Percentiles rank a stretch among this genome's conserved stretches.
Evolutionary conservation across 2,797 vertebrate species (phyloP).

Genomic region (Acanthornis magna): DNA sequence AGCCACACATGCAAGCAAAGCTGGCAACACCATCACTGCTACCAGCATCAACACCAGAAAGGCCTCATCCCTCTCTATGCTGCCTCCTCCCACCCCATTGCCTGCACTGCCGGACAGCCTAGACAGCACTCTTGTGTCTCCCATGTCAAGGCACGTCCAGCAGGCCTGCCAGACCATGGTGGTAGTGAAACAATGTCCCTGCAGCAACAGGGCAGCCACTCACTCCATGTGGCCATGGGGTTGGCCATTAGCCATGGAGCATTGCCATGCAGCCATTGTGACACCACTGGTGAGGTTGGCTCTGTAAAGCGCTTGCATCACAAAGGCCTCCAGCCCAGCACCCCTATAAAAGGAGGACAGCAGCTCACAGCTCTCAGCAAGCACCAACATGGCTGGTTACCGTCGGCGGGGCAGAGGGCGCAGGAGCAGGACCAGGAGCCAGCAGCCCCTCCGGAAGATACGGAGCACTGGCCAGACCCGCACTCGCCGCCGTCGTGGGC

Average conservation of each 20-base stretch:
- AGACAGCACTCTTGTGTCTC: background rate
- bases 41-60: background rate
- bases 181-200: background rate
- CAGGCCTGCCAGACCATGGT: background rate
- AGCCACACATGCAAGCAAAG: background rate
- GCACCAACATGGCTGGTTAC: background rate
- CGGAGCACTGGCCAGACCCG: background rate
- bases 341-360: background rate
- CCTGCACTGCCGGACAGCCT: background rate
- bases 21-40: background rate
- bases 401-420: background rate
- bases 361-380: accelerated
- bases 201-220: background rate
- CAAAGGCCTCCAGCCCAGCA: background rate
- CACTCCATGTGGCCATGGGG: background rate
- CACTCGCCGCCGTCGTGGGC: background rate
- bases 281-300: background rate
- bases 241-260: background rate
- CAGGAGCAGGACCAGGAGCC: background rate
- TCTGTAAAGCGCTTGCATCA: background rate
- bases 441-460: background rate
- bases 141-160: background rate
- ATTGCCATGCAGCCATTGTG: background rate
- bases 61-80: background rate
- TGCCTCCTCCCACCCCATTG: background rate